These are phyloP conservation scores for Hypotaenidia philippensis DNA, from an alignment of 2,797 vertebrate species.

Conservation along the genomic window DNA sequence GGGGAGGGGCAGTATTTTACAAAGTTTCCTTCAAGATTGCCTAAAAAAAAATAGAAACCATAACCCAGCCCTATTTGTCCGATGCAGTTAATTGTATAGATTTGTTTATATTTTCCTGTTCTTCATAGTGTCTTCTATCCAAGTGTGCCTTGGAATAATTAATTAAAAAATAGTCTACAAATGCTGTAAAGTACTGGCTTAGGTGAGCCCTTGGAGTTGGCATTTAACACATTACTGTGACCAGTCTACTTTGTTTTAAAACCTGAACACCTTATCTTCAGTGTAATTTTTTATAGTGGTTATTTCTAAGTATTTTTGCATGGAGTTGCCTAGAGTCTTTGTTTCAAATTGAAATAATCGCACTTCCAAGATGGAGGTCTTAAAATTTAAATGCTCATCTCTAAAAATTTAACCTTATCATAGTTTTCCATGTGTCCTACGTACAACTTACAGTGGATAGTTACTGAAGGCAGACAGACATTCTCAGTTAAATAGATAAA, in stretches of 20 bases:
- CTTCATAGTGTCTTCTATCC: background rate
- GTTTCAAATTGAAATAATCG: background rate
- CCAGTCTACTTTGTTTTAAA: background rate
- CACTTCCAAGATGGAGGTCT: background rate
- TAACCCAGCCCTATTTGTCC: background rate
- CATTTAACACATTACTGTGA: background rate
- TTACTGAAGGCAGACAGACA: background rate
- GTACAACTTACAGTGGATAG: background rate
- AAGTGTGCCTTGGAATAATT: background rate
- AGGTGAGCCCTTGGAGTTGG: background rate
- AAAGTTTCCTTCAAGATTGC: background rate
- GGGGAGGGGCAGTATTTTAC: background rate
- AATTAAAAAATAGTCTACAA: background rate
- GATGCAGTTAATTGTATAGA: background rate
- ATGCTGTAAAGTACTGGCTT: background rate
- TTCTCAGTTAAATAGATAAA: background rate
- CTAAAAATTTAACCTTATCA: background rate
- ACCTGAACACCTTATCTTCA: background rate
- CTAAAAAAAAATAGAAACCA: background rate
- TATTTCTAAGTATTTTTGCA: background rate
- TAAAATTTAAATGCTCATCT: background rate
- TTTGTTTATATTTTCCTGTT: background rate
- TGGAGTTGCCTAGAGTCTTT: background rate
- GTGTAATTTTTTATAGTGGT: background rate
- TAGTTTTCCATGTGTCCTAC: background rate